phyloP scores from a whole-genome alignment of 2,888 invertebrate genomes.

The Anagyrus pseudococci region DNA sequence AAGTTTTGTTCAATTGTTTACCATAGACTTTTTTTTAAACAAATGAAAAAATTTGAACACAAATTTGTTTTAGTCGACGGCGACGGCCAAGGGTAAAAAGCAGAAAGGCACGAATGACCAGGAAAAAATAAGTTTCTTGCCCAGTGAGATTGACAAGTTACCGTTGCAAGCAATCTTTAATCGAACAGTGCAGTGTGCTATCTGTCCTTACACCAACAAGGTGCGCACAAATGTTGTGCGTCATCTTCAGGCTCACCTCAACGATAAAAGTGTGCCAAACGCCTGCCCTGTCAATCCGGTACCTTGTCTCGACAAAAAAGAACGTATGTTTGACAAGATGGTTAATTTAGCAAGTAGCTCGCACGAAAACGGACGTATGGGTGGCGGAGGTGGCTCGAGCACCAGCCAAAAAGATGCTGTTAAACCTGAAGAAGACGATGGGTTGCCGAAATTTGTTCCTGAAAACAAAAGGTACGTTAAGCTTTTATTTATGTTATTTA shows the following conservation, averaged over 20 bases:
- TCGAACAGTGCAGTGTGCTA: constrained; percentile 68
- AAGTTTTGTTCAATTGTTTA: constrained; percentile 16
- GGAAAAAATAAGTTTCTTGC: constrained; percentile 61
- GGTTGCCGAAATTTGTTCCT: constrained; percentile 56
- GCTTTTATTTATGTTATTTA: too few species aligned
- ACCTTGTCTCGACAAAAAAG: constrained; percentile 77
- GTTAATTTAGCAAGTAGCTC: constrained; percentile 81
- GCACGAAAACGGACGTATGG: constrained; percentile 60
- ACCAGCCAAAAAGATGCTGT: constrained; percentile 40
- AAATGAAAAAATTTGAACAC: not conserved
- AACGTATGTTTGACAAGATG: constrained; percentile 86
- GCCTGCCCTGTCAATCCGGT: constrained; percentile 83
- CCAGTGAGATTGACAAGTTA: constrained; percentile 70
- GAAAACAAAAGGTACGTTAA: constrained; percentile 54
- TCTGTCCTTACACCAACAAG: constrained; percentile 75
- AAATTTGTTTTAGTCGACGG: constrained; percentile 25
- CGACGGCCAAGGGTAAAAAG: constrained; percentile 45
- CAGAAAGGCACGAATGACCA: constrained; percentile 39
- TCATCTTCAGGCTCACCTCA: constrained; percentile 73
- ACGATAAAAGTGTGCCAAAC: constrained; percentile 68
- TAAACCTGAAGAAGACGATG: constrained; percentile 46
- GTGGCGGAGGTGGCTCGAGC: constrained; percentile 41
- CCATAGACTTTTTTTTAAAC: not conserved
- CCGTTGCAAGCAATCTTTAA: constrained; percentile 73
- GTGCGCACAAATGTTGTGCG: constrained; percentile 75